phyloP scores from a whole-genome alignment of 2,888 invertebrate species.

The Chirona hameri region DNA sequence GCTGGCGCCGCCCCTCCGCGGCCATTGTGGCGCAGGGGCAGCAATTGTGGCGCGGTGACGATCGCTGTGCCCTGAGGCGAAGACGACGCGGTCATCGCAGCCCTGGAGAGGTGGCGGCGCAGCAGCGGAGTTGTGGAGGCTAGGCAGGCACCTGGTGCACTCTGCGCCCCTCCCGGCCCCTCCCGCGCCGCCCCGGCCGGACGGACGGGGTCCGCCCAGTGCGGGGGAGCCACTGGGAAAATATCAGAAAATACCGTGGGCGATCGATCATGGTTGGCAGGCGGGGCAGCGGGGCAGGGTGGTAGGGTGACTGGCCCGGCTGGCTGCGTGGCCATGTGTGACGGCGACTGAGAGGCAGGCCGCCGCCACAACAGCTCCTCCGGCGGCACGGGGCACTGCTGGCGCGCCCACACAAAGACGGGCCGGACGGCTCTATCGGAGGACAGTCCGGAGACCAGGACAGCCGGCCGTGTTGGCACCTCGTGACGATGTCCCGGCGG shows the following conservation, averaged over 20 bases:
- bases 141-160: neutral
- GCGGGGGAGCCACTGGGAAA: neutral
- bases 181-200: neutral
- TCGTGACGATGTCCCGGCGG: neutral
- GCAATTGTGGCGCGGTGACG: no score
- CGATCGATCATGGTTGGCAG: neutral
- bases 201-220: neutral
- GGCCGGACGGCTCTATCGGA: neutral
- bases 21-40: no score
- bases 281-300: neutral
- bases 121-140: neutral
- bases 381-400: neutral
- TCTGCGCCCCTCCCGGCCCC: neutral
- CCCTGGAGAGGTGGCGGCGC: neutral
- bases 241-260: constrained; percentile 9
- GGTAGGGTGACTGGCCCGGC: neutral
- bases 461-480: neutral
- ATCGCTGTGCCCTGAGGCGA: no score
- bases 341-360: neutral
- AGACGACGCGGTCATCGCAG: neutral
- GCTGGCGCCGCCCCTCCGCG: neutral
- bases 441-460: neutral
- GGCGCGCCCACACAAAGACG: neutral
- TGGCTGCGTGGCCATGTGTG: neutral
- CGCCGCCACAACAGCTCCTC: neutral